Evolutionary conservation across 2,113 vertebrate species (phyloP), one percentile per base, ranked within the genome.

Genomic region (Cyanoderma ruficeps): DNA sequence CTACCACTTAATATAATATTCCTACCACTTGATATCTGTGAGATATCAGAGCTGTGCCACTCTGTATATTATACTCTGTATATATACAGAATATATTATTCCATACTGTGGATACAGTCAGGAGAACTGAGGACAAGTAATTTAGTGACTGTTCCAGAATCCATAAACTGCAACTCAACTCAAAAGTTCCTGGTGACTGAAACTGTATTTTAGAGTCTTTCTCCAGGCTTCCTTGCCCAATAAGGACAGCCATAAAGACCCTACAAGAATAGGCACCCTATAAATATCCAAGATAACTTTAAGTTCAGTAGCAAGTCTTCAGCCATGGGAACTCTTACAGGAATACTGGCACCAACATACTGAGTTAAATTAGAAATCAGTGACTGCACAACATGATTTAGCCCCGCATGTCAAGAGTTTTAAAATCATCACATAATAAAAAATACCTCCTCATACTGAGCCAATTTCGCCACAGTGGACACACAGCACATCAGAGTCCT

Each of bases 261-360:
- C 59, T 88, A 35, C 71, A 90, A 81, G 75, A 96, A 93, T 33
- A 91, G 83, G 56, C 83, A 86, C 67, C 39, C 90, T 96, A 94
- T 93, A 95, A 96, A 96, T 97, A 94, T 55, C 71, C 60, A 53
- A 70, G 75, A 88, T 74, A 96, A 93, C n/a, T 89, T 65, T 14
- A 72, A 52, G 71, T 67, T 88, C 76, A 46, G 52, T 39, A 49
- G 60, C 53, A 70, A 90, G 75, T 28, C 70, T 74, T 77, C 30
- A 91, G 71, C 71, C 30, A 7, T 94, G 90, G 79, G 90, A 96
- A 94, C 75, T 70, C 47, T 21, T 67, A 68, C 23, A 86, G 55
- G 31, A 90, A 65, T 53, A 42, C 46, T 77, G 59, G 75, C 60
- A 93, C 53, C 47, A 86, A 93, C 90, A 83, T 23, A 3, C 24